These are phyloP conservation scores for Chionis minor DNA, from an alignment of 2,113 vertebrate species.

Conservation along the genomic window DNA sequence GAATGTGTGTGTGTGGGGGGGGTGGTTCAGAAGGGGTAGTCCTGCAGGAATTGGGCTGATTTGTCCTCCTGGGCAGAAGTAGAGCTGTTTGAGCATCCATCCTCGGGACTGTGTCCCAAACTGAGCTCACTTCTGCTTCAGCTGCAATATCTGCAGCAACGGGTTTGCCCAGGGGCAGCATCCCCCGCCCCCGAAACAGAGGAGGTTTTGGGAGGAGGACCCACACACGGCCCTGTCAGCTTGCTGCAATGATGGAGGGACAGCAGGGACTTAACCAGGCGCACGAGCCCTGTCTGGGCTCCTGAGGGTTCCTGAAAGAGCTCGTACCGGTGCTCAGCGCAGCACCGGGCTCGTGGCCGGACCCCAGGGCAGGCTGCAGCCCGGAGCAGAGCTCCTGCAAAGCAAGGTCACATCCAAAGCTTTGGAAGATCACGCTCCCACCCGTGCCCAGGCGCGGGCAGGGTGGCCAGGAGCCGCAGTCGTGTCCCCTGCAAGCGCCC, in stretches of 20 bases:
- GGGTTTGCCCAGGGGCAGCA: background rate
- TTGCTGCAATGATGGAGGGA: background rate
- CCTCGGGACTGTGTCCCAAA: background rate
- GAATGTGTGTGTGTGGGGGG: background rate
- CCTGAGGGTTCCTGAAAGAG: accelerated
- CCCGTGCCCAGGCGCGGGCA: background rate
- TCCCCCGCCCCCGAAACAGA: no score
- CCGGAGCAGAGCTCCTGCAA: background rate
- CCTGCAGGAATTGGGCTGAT: background rate
- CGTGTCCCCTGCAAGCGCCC: background rate
- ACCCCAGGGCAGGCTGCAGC: background rate
- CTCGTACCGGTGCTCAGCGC: accelerated
- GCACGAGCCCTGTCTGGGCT: background rate
- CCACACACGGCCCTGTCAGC: no score
- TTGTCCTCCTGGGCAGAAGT: background rate
- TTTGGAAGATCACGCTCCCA: accelerated
- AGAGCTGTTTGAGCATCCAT: background rate
- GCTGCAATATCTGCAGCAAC: background rate
- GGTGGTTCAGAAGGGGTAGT: background rate
- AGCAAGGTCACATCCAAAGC: background rate
- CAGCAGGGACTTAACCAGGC: accelerated
- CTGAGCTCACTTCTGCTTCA: background rate
- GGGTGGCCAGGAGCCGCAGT: accelerated
- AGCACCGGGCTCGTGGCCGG: background rate
- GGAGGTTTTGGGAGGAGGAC: no score